Conservation (phyloP, 2,888 invertebrate species). For the Pseudococcus viburni region DNA sequence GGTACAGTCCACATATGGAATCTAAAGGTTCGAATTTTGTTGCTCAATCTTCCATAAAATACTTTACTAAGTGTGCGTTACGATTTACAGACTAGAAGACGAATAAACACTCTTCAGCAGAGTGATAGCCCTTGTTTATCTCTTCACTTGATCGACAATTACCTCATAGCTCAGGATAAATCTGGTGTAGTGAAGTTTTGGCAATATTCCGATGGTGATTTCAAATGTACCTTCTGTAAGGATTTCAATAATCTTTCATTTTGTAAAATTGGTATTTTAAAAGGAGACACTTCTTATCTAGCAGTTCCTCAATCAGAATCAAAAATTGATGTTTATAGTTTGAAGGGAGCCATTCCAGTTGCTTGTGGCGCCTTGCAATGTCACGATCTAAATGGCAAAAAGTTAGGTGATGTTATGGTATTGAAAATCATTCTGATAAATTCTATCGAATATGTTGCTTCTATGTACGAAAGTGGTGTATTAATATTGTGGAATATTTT, state of each 20-base stretch:
- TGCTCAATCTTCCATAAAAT: neutral
- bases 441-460: conserved; percentile 76
- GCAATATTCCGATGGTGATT: conserved; percentile 76
- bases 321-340: neutral
- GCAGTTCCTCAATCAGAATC: conserved; percentile 56
- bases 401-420: conserved; percentile 79
- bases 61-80: neutral
- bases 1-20: conserved; percentile 86
- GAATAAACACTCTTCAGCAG: conserved; percentile 70
- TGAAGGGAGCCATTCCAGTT: neutral
- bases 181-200: conserved; percentile 80
- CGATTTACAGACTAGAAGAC: conserved; percentile 53
- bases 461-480: conserved; percentile 83
- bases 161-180: conserved; percentile 83
- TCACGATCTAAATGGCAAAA: neutral
- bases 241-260: conserved; percentile 71
- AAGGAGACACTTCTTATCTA: neutral
- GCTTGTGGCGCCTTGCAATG: neutral
- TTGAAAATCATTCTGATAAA: conserved; percentile 74
- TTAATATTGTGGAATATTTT: conserved; percentile 81
- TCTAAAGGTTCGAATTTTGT: conserved; percentile 76
- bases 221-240: conserved; percentile 72
- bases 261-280: conserved; percentile 58
- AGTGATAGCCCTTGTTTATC: conserved; percentile 75
- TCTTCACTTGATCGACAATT: conserved; percentile 75